Conservation (phyloP, 64 coral and sea anemone genomes). For the Montipora sp. region DNA sequence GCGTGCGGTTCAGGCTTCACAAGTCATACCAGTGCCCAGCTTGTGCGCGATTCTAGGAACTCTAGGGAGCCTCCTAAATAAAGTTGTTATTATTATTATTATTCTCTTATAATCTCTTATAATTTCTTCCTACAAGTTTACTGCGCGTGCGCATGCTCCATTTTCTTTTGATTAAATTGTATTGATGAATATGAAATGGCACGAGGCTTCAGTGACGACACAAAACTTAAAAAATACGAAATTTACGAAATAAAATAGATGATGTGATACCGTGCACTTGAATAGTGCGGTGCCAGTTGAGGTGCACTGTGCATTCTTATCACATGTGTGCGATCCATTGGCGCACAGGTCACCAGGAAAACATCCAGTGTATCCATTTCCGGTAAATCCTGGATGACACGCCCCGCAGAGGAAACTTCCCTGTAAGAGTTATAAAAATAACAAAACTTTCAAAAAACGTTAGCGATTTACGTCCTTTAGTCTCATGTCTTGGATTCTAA, state of each 20-base stretch:
- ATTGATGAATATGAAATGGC: no score
- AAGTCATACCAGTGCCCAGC: no score
- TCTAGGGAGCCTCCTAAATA: no score
- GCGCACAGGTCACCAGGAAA: conserved; percentile 79
- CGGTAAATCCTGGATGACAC: conserved; percentile 82
- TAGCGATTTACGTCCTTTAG: not conserved
- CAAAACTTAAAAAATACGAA: not conserved
- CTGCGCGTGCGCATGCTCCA: no score
- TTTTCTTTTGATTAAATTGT: no score
- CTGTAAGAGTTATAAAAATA: not conserved
- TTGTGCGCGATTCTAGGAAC: no score
- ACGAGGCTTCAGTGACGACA: no score
- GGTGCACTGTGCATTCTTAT: conserved; percentile 66
- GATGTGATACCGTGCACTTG: conserved; percentile 65
- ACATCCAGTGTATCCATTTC: conserved; percentile 84
- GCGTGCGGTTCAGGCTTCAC: no score
- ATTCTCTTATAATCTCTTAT: no score
- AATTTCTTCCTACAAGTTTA: no score
- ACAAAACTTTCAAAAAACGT: not conserved
- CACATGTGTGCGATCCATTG: conserved; percentile 69
- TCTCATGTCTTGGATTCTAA: no score
- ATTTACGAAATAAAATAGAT: not conserved
- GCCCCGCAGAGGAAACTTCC: conserved; percentile 80
- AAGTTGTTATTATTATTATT: no score
- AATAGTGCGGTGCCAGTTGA: conserved; percentile 67